These are phyloP conservation scores for Sebastes hopkinsi DNA, from an alignment of 2,797 vertebrate genomes.

Conservation along the genomic window DNA sequence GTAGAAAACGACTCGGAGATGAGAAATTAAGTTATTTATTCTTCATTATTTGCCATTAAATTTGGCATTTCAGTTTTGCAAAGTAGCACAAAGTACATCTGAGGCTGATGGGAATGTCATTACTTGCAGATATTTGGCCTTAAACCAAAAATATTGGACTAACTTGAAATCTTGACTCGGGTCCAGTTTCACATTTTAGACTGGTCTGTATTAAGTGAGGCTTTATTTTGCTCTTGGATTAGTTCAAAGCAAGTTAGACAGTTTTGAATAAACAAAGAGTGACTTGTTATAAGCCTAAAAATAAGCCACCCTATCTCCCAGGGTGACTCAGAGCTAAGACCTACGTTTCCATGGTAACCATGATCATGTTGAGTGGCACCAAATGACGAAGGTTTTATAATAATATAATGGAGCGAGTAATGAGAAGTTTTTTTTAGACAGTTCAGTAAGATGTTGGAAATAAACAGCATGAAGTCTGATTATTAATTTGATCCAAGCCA, in stretches of 20 bases:
- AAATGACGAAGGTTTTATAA: not conserved
- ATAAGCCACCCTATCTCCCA: not conserved
- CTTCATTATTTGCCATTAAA: not conserved
- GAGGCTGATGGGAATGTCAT: not conserved
- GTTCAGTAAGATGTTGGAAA: not conserved
- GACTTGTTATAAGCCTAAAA: not conserved
- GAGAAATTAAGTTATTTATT: not conserved
- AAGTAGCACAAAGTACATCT: not conserved
- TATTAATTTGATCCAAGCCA: not conserved
- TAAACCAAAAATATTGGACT: not conserved
- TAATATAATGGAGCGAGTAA: not conserved
- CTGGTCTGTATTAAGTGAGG: not conserved
- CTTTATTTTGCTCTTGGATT: not conserved
- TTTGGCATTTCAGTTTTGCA: not conserved
- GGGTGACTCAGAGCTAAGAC: not conserved
- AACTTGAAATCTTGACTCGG: not conserved
- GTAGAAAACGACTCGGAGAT: not conserved
- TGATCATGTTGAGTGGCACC: not conserved
- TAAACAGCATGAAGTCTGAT: not conserved
- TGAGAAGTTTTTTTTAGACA: not conserved
- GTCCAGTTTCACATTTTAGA: not conserved
- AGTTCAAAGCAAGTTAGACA: not conserved
- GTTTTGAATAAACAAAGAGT: not conserved
- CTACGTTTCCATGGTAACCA: not conserved
- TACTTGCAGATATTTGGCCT: not conserved